Base-by-base conservation (phyloP, 1,140 invertebrate species). In the Bombus impatiens region DNA sequence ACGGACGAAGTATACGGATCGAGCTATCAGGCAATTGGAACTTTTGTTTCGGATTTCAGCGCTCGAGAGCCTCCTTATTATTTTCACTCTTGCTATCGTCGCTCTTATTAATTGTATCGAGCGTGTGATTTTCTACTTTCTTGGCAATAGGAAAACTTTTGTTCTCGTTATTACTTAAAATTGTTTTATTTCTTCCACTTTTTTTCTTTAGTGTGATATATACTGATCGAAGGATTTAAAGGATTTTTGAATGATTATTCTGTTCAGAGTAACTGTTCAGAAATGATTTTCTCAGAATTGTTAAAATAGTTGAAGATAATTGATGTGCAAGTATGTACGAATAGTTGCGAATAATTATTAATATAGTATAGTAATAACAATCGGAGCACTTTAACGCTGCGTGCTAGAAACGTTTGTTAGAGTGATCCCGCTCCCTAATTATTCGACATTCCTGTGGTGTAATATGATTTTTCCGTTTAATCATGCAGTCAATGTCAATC, bases 41-140 rank as follows among this genome's bases (percentile, higher is more conserved):
- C 77, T 70, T 62, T 84, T 79, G 53, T 84, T 84, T 84, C 68
- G 53, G 32, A 42, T 84, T 84, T 84, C 68, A 53, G 15, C n/a
- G 10, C 2, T 67, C n/a, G 25, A 44, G 44, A 35, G 22, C 53
- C 53, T 62, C 40, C 32, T 71, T 78, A 44, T 76, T 82, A 76
- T 76, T 65, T 82, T 76, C 42, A 47, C 25, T 47, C 37, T 18
- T 44, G 40, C 37, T 37, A 6, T 42, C 28, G 44, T 13, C 9
- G 13, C 13, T 72, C 37, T 22, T 44, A 59, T 71, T 42, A 82
- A 75, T 82, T 71, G 42, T 47, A 68, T 44, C 37, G 9, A 32
- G 18, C 9, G n/a, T 53, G 25, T 76, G 40, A 32, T 75, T 25
- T 53, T 53, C 18, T 25, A 25, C 9, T 35, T 32, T 53, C n/a